phyloP scores from a whole-genome alignment of 2,797 vertebrate genomes.

The Acanthiza pusilla region DNA sequence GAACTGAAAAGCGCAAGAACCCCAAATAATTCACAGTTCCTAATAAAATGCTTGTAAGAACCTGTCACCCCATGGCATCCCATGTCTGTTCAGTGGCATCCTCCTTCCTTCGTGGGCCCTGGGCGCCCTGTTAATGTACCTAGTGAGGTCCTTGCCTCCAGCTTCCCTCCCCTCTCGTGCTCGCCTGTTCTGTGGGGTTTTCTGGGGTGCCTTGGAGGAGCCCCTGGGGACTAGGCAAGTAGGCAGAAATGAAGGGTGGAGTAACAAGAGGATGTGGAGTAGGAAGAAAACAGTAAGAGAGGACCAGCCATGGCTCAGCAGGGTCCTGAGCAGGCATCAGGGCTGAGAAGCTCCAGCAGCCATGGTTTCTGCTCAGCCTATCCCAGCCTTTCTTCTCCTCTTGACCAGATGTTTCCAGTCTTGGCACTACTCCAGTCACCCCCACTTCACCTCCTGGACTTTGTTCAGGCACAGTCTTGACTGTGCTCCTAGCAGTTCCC shows the following conservation, averaged over 20 bases:
- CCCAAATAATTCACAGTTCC: neutral
- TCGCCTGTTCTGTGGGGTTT: neutral
- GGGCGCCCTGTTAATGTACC: too few species aligned
- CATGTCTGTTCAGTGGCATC: neutral
- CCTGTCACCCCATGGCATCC: neutral
- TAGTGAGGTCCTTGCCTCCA: neutral
- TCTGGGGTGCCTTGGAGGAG: neutral
- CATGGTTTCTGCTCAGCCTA: neutral
- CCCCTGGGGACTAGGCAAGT: neutral
- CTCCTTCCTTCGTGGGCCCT: neutral
- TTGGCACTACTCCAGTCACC: neutral
- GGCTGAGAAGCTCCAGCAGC: neutral
- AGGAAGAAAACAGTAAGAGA: neutral
- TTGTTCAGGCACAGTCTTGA: neutral
- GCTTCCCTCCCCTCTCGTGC: fast-evolving
- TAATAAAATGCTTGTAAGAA: neutral
- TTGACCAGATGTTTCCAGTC: neutral
- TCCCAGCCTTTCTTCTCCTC: neutral
- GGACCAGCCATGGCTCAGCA: neutral
- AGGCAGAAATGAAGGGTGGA: neutral
- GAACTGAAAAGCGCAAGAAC: neutral
- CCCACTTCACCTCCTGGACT: fast-evolving
- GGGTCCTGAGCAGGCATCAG: neutral
- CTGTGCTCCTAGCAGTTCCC: neutral
- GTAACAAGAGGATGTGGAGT: neutral